Conservation (phyloP, 2,113 vertebrate genomes). For the Amphiprion ocellaris region DNA sequence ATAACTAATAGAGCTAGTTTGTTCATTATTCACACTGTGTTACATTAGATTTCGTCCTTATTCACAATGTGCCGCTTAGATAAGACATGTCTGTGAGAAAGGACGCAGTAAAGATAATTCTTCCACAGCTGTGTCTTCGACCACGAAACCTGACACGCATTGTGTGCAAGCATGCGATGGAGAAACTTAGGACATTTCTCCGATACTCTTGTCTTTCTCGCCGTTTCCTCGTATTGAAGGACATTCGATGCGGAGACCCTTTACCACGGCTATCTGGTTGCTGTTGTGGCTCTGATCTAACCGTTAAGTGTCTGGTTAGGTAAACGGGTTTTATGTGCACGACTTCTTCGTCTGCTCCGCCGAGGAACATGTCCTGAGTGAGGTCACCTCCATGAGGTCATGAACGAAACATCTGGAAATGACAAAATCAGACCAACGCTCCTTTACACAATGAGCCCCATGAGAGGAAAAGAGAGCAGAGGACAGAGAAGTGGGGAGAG, state of each 20-base stretch:
- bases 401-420: constrained; percentile 80
- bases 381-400: constrained; percentile 81
- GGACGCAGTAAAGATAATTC: constrained; percentile 43
- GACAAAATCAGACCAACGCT: constrained; percentile 78
- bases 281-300: constrained; percentile 29
- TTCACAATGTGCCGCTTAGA: constrained; percentile 39
- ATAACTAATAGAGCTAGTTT: constrained; percentile 6
- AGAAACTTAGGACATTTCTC: constrained; percentile 37
- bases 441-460: constrained; percentile 64
- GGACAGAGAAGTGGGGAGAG: constrained; percentile 45
- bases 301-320: constrained; percentile 33
- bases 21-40: constrained; percentile 14
- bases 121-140: constrained; percentile 66
- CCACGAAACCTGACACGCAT: constrained; percentile 57
- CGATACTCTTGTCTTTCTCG: constrained; percentile 16
- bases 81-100: constrained; percentile 50
- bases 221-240: background rate
- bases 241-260: constrained; percentile 22
- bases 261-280: constrained; percentile 51
- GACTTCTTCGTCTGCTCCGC: constrained; percentile 51
- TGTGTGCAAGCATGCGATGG: constrained; percentile 51
- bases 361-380: constrained; percentile 74
- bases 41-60: constrained; percentile 14
- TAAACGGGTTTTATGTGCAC: constrained; percentile 36
- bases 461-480: constrained; percentile 55